phyloP scores from a whole-genome alignment of 2,888 invertebrate genomes.

The Eubasilissa splendida region DNA sequence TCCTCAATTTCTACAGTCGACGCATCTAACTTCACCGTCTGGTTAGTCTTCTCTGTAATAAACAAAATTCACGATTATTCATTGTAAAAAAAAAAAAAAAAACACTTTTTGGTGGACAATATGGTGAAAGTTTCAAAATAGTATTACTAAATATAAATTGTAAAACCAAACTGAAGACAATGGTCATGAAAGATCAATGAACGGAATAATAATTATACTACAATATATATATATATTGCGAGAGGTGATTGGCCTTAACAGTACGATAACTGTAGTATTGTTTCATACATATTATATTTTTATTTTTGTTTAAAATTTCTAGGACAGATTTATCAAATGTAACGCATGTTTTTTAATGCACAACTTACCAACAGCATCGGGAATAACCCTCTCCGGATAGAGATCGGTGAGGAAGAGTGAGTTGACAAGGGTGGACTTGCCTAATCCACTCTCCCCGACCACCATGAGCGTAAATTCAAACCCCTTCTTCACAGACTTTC shows the following conservation, averaged over 20 bases:
- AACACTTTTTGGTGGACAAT: no score
- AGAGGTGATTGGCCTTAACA: no score
- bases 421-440: slow-evolving; percentile 96
- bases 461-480: slow-evolving; percentile 99
- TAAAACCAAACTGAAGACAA: no score
- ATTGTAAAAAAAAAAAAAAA: not conserved
- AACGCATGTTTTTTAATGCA: not conserved
- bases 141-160: no score
- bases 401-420: slow-evolving; percentile 95
- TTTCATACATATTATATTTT: no score
- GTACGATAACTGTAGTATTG: no score
- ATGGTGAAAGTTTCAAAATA: no score
- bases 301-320: no score
- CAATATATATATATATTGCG: no score
- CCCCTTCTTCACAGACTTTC: slow-evolving; percentile 97
- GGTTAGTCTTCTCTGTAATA: slow-evolving; percentile 85
- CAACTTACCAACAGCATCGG: slow-evolving; percentile 85
- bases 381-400: slow-evolving; percentile 93
- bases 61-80: not conserved
- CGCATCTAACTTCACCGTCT: slow-evolving; percentile 94
- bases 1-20: slow-evolving; percentile 98
- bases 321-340: not conserved
- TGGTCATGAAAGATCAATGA: no score
- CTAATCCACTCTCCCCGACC: slow-evolving; percentile 92
- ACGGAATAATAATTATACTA: no score